Base-by-base conservation (phyloP, 2,797 vertebrate genomes). In the Hemibagrus guttatus region DNA sequence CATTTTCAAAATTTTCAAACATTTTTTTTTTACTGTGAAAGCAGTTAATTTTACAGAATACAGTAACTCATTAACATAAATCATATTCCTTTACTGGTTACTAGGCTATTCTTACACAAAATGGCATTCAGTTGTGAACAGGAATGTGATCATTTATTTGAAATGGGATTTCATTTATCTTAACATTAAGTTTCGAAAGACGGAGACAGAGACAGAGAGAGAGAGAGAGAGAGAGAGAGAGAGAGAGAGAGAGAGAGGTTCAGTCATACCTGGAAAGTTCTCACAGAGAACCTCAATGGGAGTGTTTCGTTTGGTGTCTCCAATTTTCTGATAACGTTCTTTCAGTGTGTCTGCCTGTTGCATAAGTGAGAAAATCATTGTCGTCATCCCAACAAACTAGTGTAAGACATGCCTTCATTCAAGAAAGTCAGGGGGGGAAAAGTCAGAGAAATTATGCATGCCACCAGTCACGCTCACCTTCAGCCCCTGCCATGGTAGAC, bases 321-420 rank as follows among this genome's bases (percentile, higher is more conserved):
- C 98, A n/a, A 99, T 99, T 95, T 99, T 99, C 94, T 99, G 98
- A 93, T 99, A 99, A 94, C 98, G 96, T 91, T 99, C 98, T 94
- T 99, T 99, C 88, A 99, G 94, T 2, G 98, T 99, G 93, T 99
- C 98, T 64, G 98, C 98, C 98, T 99, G 91, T 83, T 86, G 12
- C 85, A 80, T 89, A 42, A 19, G 26, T 56, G 83, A 85, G 61
- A 59, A 80, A 82, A 16, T 16, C 42, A 66, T 3, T 39, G n/a
- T 75, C 12, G n/a, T 78, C 13, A 46, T 84, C n/a, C 75, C 26
- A 26, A 14, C 3, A 52, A 52, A 61, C 56, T 80, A 28, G 17
- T 13, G 13, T 56, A 75, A 46, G 2, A 58, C 23, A 31, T 8
- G 2, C 16, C 31, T 68, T 68, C 39, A 39, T 71, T 69, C 23